Evolutionary conservation across 2,888 invertebrate genomes (phyloP).

Genomic region (Erpobdella octoculata): DNA sequence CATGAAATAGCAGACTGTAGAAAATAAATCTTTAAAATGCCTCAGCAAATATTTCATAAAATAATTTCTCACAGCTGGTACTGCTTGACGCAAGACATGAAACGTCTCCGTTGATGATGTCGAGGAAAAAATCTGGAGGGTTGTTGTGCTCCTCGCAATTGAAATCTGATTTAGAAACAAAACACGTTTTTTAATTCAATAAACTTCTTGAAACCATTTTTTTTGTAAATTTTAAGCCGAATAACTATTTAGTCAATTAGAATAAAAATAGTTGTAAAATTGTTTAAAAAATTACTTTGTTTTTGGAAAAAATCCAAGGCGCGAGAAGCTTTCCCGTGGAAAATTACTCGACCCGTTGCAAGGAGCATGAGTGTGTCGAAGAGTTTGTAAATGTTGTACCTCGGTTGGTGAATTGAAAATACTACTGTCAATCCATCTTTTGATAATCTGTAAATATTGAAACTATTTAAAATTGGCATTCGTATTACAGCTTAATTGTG

Average conservation of each 20-base stretch:
- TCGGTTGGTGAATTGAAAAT: slow-evolving; percentile 23
- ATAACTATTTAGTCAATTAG: no score
- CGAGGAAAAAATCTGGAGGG: slow-evolving; percentile 51
- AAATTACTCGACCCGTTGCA: slow-evolving; percentile 11
- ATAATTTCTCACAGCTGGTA: no score
- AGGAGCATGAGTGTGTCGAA: slow-evolving; percentile 18
- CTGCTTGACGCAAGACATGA: neutral
- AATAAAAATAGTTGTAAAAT: no score
- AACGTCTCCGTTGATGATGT: slow-evolving; percentile 47
- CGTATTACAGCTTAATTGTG: neutral
- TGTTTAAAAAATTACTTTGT: slow-evolving; percentile 3
- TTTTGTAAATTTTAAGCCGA: no score
- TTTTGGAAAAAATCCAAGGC: slow-evolving; percentile 2
- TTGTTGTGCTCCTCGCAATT: slow-evolving; percentile 50
- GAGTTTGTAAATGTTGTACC: slow-evolving; percentile 15
- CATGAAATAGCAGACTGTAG: no score
- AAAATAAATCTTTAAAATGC: no score
- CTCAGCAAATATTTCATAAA: no score
- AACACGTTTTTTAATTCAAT: neutral
- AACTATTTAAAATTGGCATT: neutral
- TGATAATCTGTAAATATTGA: neutral
- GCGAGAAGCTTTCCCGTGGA: slow-evolving; percentile 7
- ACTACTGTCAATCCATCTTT: slow-evolving; percentile 9
- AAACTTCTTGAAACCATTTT: no score
- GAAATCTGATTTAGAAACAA: slow-evolving; percentile 44